A percentile compares a stretch with the other conserved stretches of the same genome.
Evolutionary conservation across 2,888 invertebrate genomes (phyloP).

Genomic region (Lasius platythorax): DNA sequence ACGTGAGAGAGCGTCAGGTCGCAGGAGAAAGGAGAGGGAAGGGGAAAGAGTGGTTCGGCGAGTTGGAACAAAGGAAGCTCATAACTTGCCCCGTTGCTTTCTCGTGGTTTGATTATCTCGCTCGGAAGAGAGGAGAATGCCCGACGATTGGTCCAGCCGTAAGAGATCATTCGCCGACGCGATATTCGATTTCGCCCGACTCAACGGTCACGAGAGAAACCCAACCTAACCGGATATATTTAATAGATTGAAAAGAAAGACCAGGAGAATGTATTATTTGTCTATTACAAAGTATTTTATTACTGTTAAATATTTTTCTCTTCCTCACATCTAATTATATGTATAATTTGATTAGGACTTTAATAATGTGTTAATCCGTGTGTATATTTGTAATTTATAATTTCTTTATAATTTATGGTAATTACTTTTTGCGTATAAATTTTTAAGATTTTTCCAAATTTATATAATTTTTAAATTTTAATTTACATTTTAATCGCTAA

Average conservation of each 20-base stretch:
- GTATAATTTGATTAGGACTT: background rate
- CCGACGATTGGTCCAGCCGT: constrained; percentile 57
- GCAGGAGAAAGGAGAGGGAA: background rate
- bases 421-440: too few species aligned
- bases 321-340: background rate
- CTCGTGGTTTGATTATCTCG: constrained; percentile 50
- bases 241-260: constrained; percentile 9
- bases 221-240: constrained; percentile 35
- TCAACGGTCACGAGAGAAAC: constrained; percentile 40
- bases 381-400: background rate
- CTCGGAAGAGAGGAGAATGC: constrained; percentile 27
- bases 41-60: constrained; percentile 53
- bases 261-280: background rate
- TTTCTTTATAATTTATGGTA: too few species aligned
- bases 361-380: too few species aligned
- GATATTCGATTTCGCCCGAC: constrained; percentile 52
- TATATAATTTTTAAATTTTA: background rate
- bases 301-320: background rate
- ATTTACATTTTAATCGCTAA: background rate
- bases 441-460: background rate
- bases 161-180: constrained; percentile 64
- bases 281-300: background rate
- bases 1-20: constrained; percentile 14
- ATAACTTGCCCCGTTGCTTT: constrained; percentile 58
- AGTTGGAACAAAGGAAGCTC: constrained; percentile 77